Evolutionary conservation across 2,113 vertebrate species (phyloP).

Genomic region (Anoura caudifer): DNA sequence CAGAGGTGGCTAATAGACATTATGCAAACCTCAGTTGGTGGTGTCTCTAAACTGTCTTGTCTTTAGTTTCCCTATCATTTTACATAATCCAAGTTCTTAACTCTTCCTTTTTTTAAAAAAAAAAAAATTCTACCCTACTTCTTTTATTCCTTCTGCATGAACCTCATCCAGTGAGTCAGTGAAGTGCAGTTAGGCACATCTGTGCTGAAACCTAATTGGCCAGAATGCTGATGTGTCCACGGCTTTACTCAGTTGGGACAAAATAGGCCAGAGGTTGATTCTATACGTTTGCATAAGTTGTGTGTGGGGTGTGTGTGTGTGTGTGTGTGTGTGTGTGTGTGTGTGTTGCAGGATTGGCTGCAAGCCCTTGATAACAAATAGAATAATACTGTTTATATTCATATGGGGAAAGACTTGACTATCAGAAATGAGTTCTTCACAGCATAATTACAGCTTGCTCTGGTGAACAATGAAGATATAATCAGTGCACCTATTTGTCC

Average conservation of each 20-base stretch:
- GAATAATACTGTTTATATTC: constrained; percentile 64
- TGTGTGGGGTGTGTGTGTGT: fast-evolving
- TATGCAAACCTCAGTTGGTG: not conserved
- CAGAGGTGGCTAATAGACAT: not conserved
- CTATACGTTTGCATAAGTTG: not conserved
- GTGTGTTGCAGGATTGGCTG: constrained; percentile 40
- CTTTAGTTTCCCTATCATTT: not conserved
- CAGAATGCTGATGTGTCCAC: not conserved
- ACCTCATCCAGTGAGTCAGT: not conserved
- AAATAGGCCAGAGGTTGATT: not conserved
- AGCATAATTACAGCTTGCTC: constrained; percentile 77
- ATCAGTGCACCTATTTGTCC: constrained; percentile 81
- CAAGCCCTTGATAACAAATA: constrained; percentile 70
- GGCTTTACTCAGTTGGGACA: not conserved
- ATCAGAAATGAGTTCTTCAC: constrained; percentile 73
- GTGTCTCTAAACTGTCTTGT: not conserved
- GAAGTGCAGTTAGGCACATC: not conserved
- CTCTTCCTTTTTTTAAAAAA: not conserved
- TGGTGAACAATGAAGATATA: constrained; percentile 80
- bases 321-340: fast-evolving
- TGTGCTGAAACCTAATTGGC: not conserved
- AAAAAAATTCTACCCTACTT: too few species aligned
- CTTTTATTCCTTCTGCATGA: not conserved
- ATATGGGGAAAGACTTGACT: constrained; percentile 54
- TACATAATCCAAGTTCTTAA: not conserved